These are phyloP conservation scores for Tragelaphus oryx DNA, from an alignment of 2,797 vertebrate genomes.

Conservation along the genomic window DNA sequence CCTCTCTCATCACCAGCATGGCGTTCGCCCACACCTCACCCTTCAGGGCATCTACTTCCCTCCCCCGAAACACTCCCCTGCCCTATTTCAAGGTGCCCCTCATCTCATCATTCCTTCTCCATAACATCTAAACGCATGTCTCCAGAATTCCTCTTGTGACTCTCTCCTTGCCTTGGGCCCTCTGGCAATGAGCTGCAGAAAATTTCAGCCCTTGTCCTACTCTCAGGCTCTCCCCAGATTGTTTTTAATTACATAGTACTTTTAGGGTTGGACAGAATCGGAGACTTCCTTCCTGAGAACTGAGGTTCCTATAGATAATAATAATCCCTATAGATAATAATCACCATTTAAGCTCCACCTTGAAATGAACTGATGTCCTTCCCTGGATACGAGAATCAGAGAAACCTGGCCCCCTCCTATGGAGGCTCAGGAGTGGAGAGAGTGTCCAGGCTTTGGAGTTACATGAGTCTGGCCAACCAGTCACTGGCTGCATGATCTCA, in stretches of 20 bases:
- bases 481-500: not conserved
- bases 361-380: not conserved
- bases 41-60: not conserved
- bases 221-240: not conserved
- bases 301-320: not conserved
- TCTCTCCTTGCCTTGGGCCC: not conserved
- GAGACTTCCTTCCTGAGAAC: not conserved
- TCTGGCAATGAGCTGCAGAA: not conserved
- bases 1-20: too few species aligned
- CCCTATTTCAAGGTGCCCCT: not conserved
- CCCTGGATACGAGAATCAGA: not conserved
- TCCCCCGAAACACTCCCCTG: rapidly evolving
- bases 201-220: not conserved
- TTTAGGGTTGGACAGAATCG: not conserved
- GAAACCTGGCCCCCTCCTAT: not conserved
- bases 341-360: not conserved
- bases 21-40: not conserved
- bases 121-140: not conserved
- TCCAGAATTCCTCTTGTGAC: not conserved
- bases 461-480: not conserved
- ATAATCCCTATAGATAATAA: not conserved
- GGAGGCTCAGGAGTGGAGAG: not conserved
- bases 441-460: not conserved
- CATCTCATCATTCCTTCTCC: not conserved
- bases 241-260: not conserved